A percentile compares a stretch with the other conserved stretches of the same genome.
Conservation (phyloP, 2,113 vertebrate species). For the Talpa occidentalis region DNA sequence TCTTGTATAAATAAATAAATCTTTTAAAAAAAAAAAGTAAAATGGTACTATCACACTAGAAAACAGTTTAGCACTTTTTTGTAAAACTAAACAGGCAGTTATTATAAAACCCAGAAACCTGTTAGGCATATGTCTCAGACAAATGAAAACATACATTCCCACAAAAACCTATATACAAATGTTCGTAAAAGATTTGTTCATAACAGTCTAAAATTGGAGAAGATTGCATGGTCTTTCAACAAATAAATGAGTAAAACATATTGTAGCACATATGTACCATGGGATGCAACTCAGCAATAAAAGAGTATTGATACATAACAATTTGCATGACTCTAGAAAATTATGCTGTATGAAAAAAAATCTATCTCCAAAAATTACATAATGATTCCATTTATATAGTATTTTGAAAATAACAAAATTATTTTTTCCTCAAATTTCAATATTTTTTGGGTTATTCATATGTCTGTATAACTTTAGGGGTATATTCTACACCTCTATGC, state of each 20-base stretch:
- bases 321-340: background rate
- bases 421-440: too few relatives aligned
- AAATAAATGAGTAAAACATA: background rate
- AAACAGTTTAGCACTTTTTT: background rate
- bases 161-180: background rate
- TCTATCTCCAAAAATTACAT: background rate
- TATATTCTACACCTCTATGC: too few relatives aligned
- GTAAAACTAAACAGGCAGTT: background rate
- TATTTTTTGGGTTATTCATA: too few relatives aligned
- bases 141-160: background rate
- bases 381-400: background rate
- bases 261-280: background rate
- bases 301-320: background rate
- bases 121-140: background rate
- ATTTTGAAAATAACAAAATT: background rate
- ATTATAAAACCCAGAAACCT: background rate
- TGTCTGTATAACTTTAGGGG: too few relatives aligned
- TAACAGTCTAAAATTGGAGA: background rate
- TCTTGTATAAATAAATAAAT: too few relatives aligned
- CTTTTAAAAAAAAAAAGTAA: too few relatives aligned
- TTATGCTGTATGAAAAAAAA: background rate
- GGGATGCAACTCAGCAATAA: background rate
- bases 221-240: background rate
- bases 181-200: background rate
- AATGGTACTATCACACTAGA: background rate